Evolutionary conservation across 2,113 vertebrate species (phyloP).

Genomic region (Ardeotis arabs): DNA sequence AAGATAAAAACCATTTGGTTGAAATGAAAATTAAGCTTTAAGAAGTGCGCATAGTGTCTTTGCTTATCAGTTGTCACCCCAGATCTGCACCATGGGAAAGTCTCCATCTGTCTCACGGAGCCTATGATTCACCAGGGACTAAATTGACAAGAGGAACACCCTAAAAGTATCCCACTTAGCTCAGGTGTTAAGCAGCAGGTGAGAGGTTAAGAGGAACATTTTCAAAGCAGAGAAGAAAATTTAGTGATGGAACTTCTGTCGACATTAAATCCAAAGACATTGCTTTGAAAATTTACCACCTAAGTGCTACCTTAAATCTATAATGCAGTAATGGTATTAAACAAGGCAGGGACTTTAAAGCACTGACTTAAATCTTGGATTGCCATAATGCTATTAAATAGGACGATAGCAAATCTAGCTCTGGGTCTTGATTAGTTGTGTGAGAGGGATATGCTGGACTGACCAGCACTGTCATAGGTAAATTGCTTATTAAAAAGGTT

Average conservation of each 20-base stretch:
- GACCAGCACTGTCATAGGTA: not conserved
- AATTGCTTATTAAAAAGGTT: constrained; percentile 24
- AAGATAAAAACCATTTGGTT: not conserved
- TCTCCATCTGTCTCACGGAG: not conserved
- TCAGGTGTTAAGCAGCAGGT: not conserved
- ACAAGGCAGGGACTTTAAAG: not conserved
- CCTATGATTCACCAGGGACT: not conserved
- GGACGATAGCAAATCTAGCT: not conserved
- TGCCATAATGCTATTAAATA: constrained; percentile 32
- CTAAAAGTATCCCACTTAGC: not conserved
- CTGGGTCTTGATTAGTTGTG: constrained; percentile 48
- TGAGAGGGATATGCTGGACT: not conserved
- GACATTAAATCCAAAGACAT: not conserved
- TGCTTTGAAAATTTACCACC: constrained; percentile 34
- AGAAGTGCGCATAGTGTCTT: accelerated
- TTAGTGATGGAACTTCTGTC: not conserved
- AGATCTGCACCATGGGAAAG: not conserved
- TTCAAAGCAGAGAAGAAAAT: not conserved
- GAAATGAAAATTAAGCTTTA: not conserved
- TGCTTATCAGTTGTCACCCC: not conserved
- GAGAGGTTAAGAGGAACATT: not conserved
- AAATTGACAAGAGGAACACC: accelerated
- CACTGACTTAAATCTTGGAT: constrained; percentile 16
- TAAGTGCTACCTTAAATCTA: constrained; percentile 22
- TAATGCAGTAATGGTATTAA: constrained; percentile 34